These are phyloP conservation scores for Sialia sialis DNA, from an alignment of 2,113 vertebrate species.

Conservation along the genomic window DNA sequence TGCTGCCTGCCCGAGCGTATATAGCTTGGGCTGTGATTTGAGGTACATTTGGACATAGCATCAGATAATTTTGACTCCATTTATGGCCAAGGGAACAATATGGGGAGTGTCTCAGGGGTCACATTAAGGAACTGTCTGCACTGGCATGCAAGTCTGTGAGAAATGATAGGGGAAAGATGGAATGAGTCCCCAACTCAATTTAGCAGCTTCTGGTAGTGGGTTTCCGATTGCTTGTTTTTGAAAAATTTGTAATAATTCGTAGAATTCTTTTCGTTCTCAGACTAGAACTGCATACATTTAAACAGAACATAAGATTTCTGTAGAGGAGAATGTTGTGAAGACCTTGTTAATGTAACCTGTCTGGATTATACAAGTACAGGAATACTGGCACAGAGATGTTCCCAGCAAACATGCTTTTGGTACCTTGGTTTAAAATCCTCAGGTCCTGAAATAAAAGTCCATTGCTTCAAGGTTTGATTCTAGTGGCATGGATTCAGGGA, in stretches of 20 bases:
- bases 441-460: neutral
- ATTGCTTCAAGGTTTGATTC: neutral
- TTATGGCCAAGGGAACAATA: neutral
- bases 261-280: neutral
- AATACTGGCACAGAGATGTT: neutral
- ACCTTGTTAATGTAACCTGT: neutral
- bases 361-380: neutral
- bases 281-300: neutral
- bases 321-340: neutral
- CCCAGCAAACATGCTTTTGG: neutral
- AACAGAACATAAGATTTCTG: neutral
- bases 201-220: neutral
- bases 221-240: neutral
- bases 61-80: neutral
- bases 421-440: neutral
- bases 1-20: neutral
- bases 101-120: neutral
- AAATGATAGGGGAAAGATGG: neutral
- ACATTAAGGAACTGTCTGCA: neutral
- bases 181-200: neutral
- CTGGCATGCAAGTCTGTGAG: neutral
- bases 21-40: neutral
- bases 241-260: rapidly evolving
- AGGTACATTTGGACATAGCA: neutral
- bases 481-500: neutral